A percentile compares a stretch with the other conserved stretches of the same genome.
These are phyloP conservation scores for Cetonia aurata DNA, from an alignment of 2,888 invertebrate genomes.

Conservation along the genomic window DNA sequence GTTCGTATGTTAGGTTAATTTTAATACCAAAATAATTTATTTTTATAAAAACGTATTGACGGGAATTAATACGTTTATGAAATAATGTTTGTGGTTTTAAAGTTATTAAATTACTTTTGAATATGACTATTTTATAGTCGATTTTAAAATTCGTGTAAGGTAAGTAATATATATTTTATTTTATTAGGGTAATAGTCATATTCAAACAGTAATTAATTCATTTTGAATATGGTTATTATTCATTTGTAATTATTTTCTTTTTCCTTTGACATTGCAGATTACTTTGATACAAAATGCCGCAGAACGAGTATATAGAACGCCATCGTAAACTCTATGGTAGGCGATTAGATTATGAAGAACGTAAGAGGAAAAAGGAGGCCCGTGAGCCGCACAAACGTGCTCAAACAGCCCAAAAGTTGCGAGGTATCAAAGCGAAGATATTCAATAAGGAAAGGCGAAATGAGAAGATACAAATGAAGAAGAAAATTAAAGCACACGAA, in stretches of 20 bases:
- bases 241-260: conserved; percentile 49
- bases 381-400: conserved; percentile 93
- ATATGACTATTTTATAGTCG: conserved; percentile 48
- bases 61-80: conserved; percentile 22
- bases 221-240: conserved; percentile 62
- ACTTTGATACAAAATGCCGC: conserved; percentile 82
- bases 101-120: conserved; percentile 46
- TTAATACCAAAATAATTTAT: conserved; percentile 4
- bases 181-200: conserved; percentile 61
- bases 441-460: conserved; percentile 96
- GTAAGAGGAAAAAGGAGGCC: conserved; percentile 95
- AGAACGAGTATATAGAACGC: conserved; percentile 99
- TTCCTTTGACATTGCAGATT: conserved; percentile 47
- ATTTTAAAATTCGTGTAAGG: conserved; percentile 50
- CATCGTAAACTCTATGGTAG: conserved; percentile 97
- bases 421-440: conserved; percentile 97
- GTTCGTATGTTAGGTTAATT: conserved; percentile 24
- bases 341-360: conserved; percentile 97
- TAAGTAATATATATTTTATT: conserved; percentile 56
- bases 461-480: conserved; percentile 99
- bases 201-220: conserved; percentile 58
- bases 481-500: conserved; percentile 97
- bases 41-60: neutral
- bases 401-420: conserved; percentile 89
- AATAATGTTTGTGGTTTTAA: conserved; percentile 34